Conservation (phyloP, 2,797 vertebrate species). For the Tamandua tetradactyla region DNA sequence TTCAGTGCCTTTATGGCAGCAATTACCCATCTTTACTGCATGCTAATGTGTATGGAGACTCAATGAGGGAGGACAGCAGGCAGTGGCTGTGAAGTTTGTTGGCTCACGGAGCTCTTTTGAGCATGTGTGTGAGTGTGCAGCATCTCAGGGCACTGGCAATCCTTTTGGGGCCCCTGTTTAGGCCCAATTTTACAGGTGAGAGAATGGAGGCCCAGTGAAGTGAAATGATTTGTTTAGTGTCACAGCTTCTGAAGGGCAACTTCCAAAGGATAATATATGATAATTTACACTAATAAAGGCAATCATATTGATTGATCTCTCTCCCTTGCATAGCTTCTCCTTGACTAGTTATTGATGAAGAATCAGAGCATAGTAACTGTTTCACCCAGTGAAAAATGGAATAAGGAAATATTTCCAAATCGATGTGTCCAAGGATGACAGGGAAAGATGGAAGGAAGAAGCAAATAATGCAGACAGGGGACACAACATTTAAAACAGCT, state of each 20-base stretch:
- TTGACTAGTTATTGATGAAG: not conserved
- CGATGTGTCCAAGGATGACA: not conserved
- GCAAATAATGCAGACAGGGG: not conserved
- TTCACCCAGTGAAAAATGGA: not conserved
- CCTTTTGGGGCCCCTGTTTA: not conserved
- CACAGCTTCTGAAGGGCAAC: not conserved
- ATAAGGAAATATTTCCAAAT: not conserved
- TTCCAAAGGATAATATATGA: not conserved
- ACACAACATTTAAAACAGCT: not conserved
- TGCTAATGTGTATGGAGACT: accelerated
- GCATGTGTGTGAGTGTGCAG: accelerated
- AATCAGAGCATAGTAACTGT: not conserved
- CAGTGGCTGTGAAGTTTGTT: not conserved
- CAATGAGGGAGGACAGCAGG: accelerated
- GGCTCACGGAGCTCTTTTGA: not conserved
- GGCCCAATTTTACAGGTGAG: not conserved
- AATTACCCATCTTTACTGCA: not conserved
- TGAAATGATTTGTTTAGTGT: not conserved
- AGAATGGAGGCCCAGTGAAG: not conserved
- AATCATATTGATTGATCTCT: too few species aligned
- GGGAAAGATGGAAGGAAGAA: not conserved
- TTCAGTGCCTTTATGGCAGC: not conserved
- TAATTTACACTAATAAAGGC: not conserved
- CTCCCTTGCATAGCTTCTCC: not conserved
- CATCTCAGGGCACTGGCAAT: not conserved